These are phyloP conservation scores for Drymonia ruficornis DNA, from an alignment of 2,888 invertebrate species.

Conservation along the genomic window DNA sequence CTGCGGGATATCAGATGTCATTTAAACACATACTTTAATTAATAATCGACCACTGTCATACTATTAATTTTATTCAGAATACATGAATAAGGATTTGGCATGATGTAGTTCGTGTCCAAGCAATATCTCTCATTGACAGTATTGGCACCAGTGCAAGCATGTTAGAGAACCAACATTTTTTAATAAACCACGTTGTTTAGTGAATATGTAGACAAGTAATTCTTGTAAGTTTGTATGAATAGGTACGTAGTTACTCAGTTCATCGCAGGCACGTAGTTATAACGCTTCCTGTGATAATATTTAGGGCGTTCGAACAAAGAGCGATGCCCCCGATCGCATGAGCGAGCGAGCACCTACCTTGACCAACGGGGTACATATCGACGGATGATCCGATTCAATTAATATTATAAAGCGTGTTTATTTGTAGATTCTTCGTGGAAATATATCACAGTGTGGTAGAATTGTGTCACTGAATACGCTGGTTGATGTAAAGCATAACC, in stretches of 20 bases:
- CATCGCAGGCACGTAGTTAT: slow-evolving; percentile 5
- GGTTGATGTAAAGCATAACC: slow-evolving; percentile 4
- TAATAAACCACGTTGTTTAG: not conserved
- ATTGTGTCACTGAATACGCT: slow-evolving; percentile 17
- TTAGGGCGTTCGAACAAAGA: slow-evolving; percentile 79
- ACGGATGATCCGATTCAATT: slow-evolving; percentile 55
- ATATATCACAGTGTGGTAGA: slow-evolving; percentile 17
- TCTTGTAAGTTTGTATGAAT: not conserved
- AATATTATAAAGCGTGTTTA: slow-evolving; percentile 60
- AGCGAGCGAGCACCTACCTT: slow-evolving; percentile 63
- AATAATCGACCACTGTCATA: too few species aligned
- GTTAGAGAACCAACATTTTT: not conserved
- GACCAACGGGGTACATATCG: slow-evolving; percentile 81
- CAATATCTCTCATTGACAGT: not conserved
- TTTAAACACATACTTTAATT: too few species aligned
- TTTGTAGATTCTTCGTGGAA: slow-evolving; percentile 54
- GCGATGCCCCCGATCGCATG: slow-evolving; percentile 53
- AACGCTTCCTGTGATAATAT: slow-evolving; percentile 47
- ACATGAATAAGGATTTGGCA: not conserved
- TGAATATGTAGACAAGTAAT: not conserved
- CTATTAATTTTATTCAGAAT: not conserved
- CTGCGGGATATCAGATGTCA: too few species aligned
- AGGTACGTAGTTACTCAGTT: not conserved
- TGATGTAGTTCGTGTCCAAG: not conserved
- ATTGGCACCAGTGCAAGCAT: not conserved